Base-by-base conservation (phyloP, 2,888 invertebrate species). In the Belgica antarctica region DNA sequence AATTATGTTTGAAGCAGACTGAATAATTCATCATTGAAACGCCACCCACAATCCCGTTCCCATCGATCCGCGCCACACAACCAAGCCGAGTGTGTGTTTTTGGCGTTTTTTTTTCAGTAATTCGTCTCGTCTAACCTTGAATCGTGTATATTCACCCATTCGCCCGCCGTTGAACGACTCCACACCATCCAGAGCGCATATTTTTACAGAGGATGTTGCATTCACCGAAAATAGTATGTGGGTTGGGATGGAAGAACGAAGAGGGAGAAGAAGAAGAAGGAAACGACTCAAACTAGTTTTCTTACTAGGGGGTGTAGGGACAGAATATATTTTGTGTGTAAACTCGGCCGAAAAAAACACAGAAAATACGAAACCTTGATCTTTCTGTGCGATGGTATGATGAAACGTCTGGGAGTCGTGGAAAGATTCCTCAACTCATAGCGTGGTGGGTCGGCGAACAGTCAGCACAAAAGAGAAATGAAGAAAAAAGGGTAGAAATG, bases 171-270 rank as follows among this genome's bases (percentile, higher is more conserved):
- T n/a, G n/a, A 52, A 52, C 52, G 19, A 52, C 22, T 22, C 52
- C 17, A 52, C 7, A 52, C 2, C 5, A 10, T 41, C 15, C 10
- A 41, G 41, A 41, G n/a, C 41, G 41, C 7, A 22, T 52, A 52
- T 52, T 52, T 52, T 52, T 52, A 52, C 19, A 52, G 52, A 52
- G 52, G 52, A 52, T 52, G 52, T 52, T 52, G 52, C 52, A 52
- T 52, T 17, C 52, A 52, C 22, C 3, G 4, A 22, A 52, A 22
- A 52, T 31, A 31, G 22, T 52, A 52, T 52, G 52, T 52, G 52
- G 52, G 52, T 52, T 52, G 52, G 17, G n/a, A 52, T 12, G 22
- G 19, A 22, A 52, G 22, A 15, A 46, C 8, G 8, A 46, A 7
- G 46, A 46, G 15, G 52, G 22, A 17, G 52, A 52, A 17, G 52